Evolutionary conservation across 2,797 vertebrate genomes (phyloP), one percentile per base, ranked within the genome.

Genomic region (Phalanger gymnotis): DNA sequence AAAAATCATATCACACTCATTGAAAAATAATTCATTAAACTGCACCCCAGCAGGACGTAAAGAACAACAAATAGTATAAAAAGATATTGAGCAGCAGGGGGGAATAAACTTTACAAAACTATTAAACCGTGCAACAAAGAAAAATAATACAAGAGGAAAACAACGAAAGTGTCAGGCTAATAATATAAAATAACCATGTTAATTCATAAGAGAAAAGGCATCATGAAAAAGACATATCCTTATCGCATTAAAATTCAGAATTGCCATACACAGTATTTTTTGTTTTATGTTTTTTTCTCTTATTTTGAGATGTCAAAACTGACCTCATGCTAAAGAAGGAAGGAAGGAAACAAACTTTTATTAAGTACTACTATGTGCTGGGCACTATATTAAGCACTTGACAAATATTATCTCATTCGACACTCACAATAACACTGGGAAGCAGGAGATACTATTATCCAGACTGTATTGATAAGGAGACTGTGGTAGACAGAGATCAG

Each of bases 41-140:
- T 97, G 97, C 95, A 98, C 98, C 98, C 97, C 98, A 98, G 98
- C 97, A 98, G 98, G 98, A 98, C 95, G 94, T 34, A 97, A 97
- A 98, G 97, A 98, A 98, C 97, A 98, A 97, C 98, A 98, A 97
- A 98, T 96, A 97, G 98, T 97, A 98, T 96, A 98, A 92, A 95
- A 98, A 98, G 97, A 98, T 97, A 98, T 89, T 96, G 98, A 98
- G 98, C 98, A 98, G 98, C 98, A 98, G 98, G 98, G 98, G 98
- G 97, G 98, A 98, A 98, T 98, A 98, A 98, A 98, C 98, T 98
- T 99, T 98, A 98, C 96, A 98, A 98, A 99, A 98, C 97, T 98
- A 98, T 98, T 98, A 98, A 98, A 97, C 97, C 98, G 98, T 97
- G 96, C 40, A 97, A 98, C 98, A 98, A 97, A 96, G 96, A 92